Evolutionary conservation across 2,797 vertebrate genomes (phyloP).

Genomic region (Natrix natrix): DNA sequence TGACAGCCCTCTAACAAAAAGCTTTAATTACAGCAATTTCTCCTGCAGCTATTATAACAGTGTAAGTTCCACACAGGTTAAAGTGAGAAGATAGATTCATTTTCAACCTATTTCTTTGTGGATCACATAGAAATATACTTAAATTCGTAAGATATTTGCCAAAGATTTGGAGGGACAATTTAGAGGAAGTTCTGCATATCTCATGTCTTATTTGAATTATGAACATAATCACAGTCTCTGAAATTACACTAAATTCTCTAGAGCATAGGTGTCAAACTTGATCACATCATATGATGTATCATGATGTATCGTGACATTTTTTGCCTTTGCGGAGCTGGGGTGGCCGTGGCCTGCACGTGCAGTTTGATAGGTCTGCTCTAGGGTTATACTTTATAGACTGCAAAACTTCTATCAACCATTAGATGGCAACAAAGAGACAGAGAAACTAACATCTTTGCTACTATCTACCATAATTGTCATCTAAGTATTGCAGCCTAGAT

Average conservation of each 20-base stretch:
- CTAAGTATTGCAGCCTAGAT: neutral
- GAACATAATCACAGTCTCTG: neutral
- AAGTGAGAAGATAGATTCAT: conserved; percentile 17
- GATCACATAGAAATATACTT: neutral
- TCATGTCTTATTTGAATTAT: neutral
- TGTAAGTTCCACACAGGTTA: conserved; percentile 46
- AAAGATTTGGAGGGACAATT: neutral
- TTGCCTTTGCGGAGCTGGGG: too few relatives aligned
- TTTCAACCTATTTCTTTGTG: neutral
- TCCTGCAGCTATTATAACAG: conserved; percentile 51
- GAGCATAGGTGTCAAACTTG: too few relatives aligned
- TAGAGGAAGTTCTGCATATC: neutral
- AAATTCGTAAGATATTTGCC: neutral
- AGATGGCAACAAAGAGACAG: neutral
- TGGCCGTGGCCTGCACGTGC: too few relatives aligned
- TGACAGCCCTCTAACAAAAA: conserved; percentile 72
- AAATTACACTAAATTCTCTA: neutral
- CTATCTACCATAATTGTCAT: neutral
- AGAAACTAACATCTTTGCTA: neutral
- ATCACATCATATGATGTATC: too few relatives aligned
- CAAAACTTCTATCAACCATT: neutral
- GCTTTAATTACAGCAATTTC: conserved; percentile 75
- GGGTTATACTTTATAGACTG: neutral
- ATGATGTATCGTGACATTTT: too few relatives aligned
- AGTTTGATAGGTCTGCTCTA: neutral